Conservation (phyloP, 2,888 invertebrate genomes). For the Dione juno region DNA sequence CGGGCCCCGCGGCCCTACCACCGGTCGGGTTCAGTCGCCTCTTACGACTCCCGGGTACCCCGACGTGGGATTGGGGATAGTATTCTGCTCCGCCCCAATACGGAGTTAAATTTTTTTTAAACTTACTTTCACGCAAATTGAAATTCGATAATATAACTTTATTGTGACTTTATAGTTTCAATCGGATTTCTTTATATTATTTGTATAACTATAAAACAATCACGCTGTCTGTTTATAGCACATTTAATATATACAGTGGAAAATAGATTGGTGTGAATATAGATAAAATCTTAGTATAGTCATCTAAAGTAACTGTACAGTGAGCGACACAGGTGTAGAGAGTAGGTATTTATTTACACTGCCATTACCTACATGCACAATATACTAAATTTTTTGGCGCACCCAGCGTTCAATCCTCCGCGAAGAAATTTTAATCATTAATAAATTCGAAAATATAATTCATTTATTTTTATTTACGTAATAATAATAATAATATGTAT, state of each 20-base stretch:
- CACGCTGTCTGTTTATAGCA: constrained; percentile 35
- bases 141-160: no score
- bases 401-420: constrained; percentile 1
- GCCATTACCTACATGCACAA: constrained; percentile 57
- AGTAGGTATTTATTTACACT: constrained; percentile 73
- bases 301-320: constrained; percentile 67
- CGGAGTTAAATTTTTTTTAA: constrained; percentile 31
- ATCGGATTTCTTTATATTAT: no score
- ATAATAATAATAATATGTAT: not conserved
- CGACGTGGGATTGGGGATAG: constrained; percentile 47
- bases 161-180: no score
- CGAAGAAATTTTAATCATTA: not conserved
- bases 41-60: constrained; percentile 47
- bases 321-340: constrained; percentile 80
- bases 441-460: constrained; percentile 20
- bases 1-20: constrained; percentile 45
- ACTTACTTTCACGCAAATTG: not conserved
- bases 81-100: constrained; percentile 49
- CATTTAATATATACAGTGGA: constrained; percentile 42
- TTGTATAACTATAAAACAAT: constrained; percentile 37
- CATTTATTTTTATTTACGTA: not conserved
- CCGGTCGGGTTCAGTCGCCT: constrained; percentile 48
- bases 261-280: constrained; percentile 40
- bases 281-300: constrained; percentile 46
- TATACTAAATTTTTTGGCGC: constrained; percentile 47